Conservation (phyloP, 2,113 vertebrate genomes). For the Rhabdomys dilectus region DNA sequence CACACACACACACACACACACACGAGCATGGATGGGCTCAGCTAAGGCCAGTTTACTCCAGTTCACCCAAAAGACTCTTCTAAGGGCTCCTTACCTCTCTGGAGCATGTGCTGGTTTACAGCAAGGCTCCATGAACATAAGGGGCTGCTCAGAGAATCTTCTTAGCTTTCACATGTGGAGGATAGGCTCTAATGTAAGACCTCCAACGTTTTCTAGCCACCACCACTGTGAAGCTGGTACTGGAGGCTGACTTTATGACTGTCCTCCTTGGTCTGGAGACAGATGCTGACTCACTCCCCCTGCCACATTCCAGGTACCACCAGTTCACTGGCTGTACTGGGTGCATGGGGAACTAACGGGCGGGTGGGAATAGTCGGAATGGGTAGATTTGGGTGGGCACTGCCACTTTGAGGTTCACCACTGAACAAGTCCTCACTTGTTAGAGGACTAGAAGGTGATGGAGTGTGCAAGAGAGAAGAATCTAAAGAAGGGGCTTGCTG, state of each 20-base stretch:
- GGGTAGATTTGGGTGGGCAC: neutral
- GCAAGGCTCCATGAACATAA: neutral
- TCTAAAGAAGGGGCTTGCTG: neutral
- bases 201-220: neutral
- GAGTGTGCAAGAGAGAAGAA: neutral
- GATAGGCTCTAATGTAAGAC: neutral
- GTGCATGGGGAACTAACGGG: neutral
- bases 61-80: constrained; percentile 18
- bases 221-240: neutral
- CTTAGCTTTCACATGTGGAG: neutral
- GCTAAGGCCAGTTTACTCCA: neutral
- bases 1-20: neutral
- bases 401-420: neutral
- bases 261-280: neutral
- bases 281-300: neutral
- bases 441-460: neutral
- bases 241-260: neutral
- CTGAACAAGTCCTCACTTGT: neutral
- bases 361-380: neutral
- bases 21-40: neutral
- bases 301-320: neutral
- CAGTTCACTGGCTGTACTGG: accelerated
- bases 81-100: neutral
- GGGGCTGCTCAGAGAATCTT: constrained; percentile 43
- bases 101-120: constrained; percentile 21